phyloP scores from a whole-genome alignment of 2,888 invertebrate species.

The Dioctria rufipes region DNA sequence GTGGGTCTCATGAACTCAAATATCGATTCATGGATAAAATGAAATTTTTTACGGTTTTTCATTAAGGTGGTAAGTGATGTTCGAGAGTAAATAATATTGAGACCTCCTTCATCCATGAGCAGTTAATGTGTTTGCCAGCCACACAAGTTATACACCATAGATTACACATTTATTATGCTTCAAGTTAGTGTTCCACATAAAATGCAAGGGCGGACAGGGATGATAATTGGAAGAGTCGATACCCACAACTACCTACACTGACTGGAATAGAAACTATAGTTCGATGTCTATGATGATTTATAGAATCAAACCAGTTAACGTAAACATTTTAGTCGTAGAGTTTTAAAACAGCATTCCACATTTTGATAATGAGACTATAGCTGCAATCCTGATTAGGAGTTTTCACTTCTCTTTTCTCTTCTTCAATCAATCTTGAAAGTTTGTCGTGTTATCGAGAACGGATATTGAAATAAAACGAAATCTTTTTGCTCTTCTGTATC shows the following conservation, averaged over 20 bases:
- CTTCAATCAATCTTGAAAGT: slow-evolving; percentile 2
- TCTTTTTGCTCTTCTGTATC: not conserved
- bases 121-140: not conserved
- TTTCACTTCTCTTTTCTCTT: not conserved
- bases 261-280: not conserved
- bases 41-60: not conserved
- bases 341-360: slow-evolving; percentile 28
- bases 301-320: slow-evolving; percentile 27
- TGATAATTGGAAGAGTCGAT: slow-evolving; percentile 35
- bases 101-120: slow-evolving; percentile 5
- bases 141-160: not conserved
- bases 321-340: slow-evolving; percentile 27
- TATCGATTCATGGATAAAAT: slow-evolving; percentile 12
- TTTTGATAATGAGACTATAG: slow-evolving; percentile 13
- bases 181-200: not conserved
- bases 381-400: not conserved
- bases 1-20: not conserved
- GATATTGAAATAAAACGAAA: not conserved
- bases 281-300: slow-evolving; percentile 39
- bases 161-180: not conserved
- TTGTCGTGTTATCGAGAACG: not conserved
- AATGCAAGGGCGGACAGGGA: slow-evolving; percentile 15
- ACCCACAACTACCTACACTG: slow-evolving; percentile 4
- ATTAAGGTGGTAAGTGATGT: slow-evolving; percentile 1
- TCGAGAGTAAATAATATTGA: not conserved